Evolutionary conservation across 2,888 invertebrate genomes (phyloP).

Genomic region (Gisinianus flammeolus): DNA sequence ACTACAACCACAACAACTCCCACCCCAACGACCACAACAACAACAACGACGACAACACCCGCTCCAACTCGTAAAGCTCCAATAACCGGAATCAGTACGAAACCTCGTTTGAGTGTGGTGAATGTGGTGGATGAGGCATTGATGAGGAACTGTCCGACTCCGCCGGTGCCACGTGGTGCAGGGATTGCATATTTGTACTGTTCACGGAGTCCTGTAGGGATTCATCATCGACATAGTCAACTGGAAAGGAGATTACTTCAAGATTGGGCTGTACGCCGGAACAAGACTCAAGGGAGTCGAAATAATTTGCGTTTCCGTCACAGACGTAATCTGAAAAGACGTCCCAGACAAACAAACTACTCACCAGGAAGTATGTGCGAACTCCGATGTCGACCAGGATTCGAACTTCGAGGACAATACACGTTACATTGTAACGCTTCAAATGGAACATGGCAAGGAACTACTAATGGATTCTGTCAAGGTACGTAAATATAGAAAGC

Average conservation of each 20-base stretch:
- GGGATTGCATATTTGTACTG: conserved; percentile 58
- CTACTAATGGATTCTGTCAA: conserved; percentile 55
- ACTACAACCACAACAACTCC: conserved; percentile 54
- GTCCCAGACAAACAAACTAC: conserved; percentile 55
- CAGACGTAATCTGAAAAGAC: conserved; percentile 51
- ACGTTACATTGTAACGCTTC: conserved; percentile 57
- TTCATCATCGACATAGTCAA: conserved; percentile 58
- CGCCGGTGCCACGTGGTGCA: conserved; percentile 57
- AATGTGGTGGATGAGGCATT: conserved; percentile 37
- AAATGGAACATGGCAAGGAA: conserved; percentile 56
- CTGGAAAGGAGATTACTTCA: conserved; percentile 54
- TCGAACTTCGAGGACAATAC: conserved; percentile 56
- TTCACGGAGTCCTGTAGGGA: conserved; percentile 57
- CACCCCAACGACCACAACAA: conserved; percentile 37
- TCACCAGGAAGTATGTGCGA: conserved; percentile 58
- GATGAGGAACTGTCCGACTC: conserved; percentile 55
- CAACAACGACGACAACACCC: conserved; percentile 30
- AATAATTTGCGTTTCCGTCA: conserved; percentile 50
- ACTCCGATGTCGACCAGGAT: conserved; percentile 57
- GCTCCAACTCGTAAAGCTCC: background rate
- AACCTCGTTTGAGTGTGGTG: background rate
- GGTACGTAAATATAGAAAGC: conserved; percentile 26
- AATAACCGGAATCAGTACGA: background rate
- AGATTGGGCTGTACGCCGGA: conserved; percentile 55
- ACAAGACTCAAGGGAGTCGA: conserved; percentile 36